These are phyloP conservation scores for Cranoglanis bouderius DNA, from an alignment of 2,113 vertebrate genomes.

Conservation along the genomic window DNA sequence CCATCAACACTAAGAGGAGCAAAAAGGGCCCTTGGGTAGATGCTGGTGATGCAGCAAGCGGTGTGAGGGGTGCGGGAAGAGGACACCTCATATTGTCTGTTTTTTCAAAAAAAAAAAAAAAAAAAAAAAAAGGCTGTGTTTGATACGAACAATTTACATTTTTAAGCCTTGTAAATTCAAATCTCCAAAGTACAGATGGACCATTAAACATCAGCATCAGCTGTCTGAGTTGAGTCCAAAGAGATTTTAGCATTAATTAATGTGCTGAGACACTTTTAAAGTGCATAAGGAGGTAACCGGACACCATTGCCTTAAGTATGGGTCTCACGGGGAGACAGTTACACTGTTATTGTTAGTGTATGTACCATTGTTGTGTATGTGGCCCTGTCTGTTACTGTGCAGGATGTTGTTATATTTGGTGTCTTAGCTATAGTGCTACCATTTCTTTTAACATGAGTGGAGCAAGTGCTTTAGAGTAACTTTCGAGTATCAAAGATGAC, in stretches of 20 bases:
- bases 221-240: conserved; percentile 42
- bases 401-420: not conserved
- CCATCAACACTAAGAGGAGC: conserved; percentile 65
- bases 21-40: conserved; percentile 57
- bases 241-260: conserved; percentile 89
- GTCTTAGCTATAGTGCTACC: not conserved
- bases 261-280: conserved; percentile 72
- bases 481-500: not conserved
- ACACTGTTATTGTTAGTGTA: not conserved
- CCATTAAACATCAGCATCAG: conserved; percentile 8
- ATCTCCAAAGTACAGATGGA: conserved; percentile 10
- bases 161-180: not conserved
- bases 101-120: not conserved
- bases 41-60: conserved; percentile 26
- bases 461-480: not conserved
- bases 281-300: conserved; percentile 81
- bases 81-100: conserved; percentile 22
- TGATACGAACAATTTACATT: not conserved
- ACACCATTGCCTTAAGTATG: conserved; percentile 72
- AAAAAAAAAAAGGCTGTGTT: not conserved
- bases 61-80: conserved; percentile 25
- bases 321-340: conserved; percentile 67
- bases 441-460: not conserved
- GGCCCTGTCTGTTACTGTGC: not conserved
- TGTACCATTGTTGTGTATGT: not conserved